A percentile compares a stretch with the other conserved stretches of the same genome.
These are phyloP conservation scores for Zosterops hypoxanthus DNA, from an alignment of 2,113 vertebrate species.

Conservation along the genomic window DNA sequence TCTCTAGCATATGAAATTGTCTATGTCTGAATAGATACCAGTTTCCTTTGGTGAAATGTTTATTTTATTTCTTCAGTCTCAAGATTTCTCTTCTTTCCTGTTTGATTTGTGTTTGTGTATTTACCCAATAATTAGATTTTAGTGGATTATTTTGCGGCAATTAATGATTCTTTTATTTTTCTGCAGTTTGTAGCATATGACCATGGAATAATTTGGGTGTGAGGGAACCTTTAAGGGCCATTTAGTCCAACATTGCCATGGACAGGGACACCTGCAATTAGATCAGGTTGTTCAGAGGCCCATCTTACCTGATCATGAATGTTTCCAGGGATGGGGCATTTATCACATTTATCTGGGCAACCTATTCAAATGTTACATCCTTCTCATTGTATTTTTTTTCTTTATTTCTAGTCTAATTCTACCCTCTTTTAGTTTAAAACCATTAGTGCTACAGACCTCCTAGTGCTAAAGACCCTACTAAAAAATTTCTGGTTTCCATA, in stretches of 20 bases:
- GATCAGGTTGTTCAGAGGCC: background rate
- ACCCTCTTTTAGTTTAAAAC: background rate
- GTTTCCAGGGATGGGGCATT: background rate
- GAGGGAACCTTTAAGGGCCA: background rate
- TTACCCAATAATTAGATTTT: background rate
- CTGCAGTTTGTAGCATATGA: background rate
- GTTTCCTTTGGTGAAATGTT: background rate
- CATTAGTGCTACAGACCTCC: background rate
- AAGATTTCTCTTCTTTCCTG: background rate
- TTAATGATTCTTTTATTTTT: background rate
- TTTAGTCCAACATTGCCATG: background rate
- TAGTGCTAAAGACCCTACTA: too few species aligned
- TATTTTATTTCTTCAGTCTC: background rate
- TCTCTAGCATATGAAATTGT: background rate
- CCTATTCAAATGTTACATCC: background rate
- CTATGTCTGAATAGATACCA: background rate
- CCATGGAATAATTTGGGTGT: background rate
- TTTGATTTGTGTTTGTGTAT: background rate
- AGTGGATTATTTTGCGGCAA: background rate
- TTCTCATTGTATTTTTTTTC: fast-evolving
- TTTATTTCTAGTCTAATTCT: background rate
- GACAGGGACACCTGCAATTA: background rate
- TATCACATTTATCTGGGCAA: background rate
- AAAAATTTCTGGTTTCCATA: background rate
- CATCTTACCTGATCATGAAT: background rate